phyloP scores from a whole-genome alignment of 2,888 invertebrate genomes.

The Drosophila niveifrons region DNA sequence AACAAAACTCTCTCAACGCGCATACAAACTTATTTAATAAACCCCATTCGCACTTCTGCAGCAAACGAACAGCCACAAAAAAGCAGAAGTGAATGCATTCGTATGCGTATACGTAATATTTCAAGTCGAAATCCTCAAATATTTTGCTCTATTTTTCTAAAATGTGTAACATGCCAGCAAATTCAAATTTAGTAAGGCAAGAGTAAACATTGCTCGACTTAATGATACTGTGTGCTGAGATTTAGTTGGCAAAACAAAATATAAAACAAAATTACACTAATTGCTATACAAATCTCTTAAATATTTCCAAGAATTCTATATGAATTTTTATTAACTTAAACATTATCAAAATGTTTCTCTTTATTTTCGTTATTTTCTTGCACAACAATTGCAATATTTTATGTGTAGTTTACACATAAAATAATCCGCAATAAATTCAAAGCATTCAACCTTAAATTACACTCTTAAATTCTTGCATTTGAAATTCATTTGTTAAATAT shows the following conservation, averaged over 20 bases:
- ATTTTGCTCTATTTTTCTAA: conserved; percentile 5
- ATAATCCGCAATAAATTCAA: neutral
- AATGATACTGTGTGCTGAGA: neutral
- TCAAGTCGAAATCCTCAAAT: conserved; percentile 45
- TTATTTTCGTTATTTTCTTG: neutral
- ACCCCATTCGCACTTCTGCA: conserved; percentile 16
- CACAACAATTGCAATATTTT: neutral
- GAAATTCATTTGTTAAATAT: neutral
- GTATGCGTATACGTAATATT: conserved; percentile 22
- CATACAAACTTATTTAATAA: conserved; percentile 52
- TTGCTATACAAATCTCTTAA: neutral
- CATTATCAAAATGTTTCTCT: neutral
- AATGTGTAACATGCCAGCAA: neutral
- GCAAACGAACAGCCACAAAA: conserved; percentile 2
- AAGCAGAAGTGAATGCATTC: neutral
- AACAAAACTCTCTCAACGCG: conserved; percentile 28
- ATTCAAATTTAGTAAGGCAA: conserved; percentile 9
- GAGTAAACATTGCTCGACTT: neutral
- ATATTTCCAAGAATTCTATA: neutral
- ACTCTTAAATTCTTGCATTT: neutral
- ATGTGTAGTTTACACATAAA: neutral
- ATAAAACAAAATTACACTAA: too few species aligned
- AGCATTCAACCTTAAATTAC: neutral
- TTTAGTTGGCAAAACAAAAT: neutral
- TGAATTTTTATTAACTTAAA: neutral